Percentiles rank a stretch among this genome's conserved stretches.
Evolutionary conservation across 1,140 invertebrate genomes (phyloP).

Genomic region (Hyphantria cunea): DNA sequence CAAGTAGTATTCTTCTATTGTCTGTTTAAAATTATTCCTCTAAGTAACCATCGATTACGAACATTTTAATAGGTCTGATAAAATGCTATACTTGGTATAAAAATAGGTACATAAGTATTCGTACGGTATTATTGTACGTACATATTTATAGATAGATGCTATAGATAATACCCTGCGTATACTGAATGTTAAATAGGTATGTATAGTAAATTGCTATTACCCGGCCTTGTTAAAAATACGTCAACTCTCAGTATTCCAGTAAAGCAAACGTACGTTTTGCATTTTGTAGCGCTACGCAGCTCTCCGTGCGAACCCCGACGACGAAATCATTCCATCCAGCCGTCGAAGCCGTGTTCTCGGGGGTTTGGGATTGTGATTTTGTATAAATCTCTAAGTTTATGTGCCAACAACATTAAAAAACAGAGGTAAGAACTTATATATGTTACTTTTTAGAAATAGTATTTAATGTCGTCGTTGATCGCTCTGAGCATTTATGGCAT

Average conservation of each 20-base stretch:
- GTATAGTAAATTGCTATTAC: conserved; percentile 70
- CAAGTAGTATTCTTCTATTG: too few relatives aligned
- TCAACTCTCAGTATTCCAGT: conserved; percentile 22
- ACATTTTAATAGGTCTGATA: too few relatives aligned
- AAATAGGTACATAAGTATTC: conserved; percentile 39
- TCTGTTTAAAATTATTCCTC: too few relatives aligned
- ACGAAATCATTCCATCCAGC: conserved; percentile 81
- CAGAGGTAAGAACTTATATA: conserved; percentile 63
- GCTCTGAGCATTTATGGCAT: conserved; percentile 79
- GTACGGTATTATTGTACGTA: conserved; percentile 63
- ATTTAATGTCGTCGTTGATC: conserved; percentile 53
- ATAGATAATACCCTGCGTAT: conserved; percentile 31
- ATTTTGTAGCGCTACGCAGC: conserved; percentile 55
- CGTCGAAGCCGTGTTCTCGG: conserved; percentile 79
- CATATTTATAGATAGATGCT: conserved; percentile 42
- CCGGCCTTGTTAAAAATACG: conserved; percentile 55
- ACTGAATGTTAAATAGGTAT: conserved; percentile 43
- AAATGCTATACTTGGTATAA: conserved; percentile 11
- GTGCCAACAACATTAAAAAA: conserved; percentile 77
- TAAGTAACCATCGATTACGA: too few relatives aligned
- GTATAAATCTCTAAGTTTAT: conserved; percentile 72
- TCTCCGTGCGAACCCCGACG: conserved; percentile 80
- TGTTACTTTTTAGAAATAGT: conserved; percentile 49
- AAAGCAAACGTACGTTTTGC: too few relatives aligned
- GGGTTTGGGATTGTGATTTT: conserved; percentile 79